Evolutionary conservation across 2,113 vertebrate species (phyloP).

Genomic region (Microtus ochrogaster): DNA sequence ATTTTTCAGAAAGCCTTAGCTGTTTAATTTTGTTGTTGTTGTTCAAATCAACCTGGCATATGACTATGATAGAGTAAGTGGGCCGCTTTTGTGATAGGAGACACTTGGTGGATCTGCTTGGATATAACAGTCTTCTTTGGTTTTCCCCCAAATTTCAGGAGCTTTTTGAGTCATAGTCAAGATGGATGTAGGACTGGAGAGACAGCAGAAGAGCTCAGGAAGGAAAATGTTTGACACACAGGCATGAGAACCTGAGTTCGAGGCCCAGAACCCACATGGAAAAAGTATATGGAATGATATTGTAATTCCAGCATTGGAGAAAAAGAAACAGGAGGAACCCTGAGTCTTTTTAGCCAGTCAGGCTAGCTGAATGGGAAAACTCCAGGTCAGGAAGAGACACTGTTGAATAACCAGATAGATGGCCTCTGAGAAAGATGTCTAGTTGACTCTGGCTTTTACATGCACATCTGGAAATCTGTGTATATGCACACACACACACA

Average conservation of each 20-base stretch:
- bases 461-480: background rate
- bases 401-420: background rate
- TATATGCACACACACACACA: background rate
- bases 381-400: background rate
- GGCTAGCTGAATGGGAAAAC: background rate
- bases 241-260: background rate
- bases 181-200: background rate
- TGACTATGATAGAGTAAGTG: background rate
- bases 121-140: background rate
- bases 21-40: slow-evolving; percentile 11
- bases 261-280: background rate
- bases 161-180: background rate
- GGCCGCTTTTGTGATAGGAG: background rate
- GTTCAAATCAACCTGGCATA: background rate
- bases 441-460: too few species aligned
- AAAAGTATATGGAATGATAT: too few species aligned
- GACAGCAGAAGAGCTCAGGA: background rate
- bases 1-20: slow-evolving; percentile 61
- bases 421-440: background rate
- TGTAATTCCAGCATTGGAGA: background rate
- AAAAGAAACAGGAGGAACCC: background rate
- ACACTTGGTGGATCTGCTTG: background rate
- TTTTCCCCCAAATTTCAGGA: slow-evolving; percentile 1
- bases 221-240: background rate
- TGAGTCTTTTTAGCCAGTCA: background rate